Evolutionary conservation across 2,113 vertebrate genomes (phyloP).

Genomic region (Muntiacus reevesi): DNA sequence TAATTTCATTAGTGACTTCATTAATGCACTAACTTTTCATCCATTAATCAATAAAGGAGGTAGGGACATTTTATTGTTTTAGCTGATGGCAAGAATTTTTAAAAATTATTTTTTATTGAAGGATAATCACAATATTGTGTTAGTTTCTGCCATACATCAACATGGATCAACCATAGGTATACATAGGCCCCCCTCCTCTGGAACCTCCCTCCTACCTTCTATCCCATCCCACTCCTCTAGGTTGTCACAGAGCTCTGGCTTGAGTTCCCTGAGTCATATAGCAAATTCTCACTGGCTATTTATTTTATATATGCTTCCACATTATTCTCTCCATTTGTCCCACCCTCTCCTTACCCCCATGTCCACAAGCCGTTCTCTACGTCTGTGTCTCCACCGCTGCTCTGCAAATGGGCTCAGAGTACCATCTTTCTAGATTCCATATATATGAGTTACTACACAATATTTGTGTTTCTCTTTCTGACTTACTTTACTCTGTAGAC

Average conservation of each 20-base stretch:
- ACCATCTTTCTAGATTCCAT: background rate
- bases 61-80: background rate
- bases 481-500: background rate
- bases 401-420: background rate
- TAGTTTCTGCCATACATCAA: background rate
- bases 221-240: background rate
- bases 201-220: background rate
- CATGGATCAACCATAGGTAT: background rate
- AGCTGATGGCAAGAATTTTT: background rate
- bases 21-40: background rate
- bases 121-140: background rate
- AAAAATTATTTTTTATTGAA: background rate
- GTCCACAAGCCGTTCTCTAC: background rate
- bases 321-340: background rate
- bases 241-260: background rate
- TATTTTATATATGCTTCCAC: background rate
- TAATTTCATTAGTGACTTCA: background rate
- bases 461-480: background rate
- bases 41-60: background rate
- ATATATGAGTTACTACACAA: background rate
- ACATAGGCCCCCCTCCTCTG: background rate
- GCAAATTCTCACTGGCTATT: background rate
- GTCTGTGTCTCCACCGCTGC: background rate
- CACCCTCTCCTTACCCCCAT: background rate
- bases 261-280: background rate